Evolutionary conservation across 2,888 invertebrate species (phyloP), one percentile per base, ranked within the genome.

Genomic region (Thera britannica): DNA sequence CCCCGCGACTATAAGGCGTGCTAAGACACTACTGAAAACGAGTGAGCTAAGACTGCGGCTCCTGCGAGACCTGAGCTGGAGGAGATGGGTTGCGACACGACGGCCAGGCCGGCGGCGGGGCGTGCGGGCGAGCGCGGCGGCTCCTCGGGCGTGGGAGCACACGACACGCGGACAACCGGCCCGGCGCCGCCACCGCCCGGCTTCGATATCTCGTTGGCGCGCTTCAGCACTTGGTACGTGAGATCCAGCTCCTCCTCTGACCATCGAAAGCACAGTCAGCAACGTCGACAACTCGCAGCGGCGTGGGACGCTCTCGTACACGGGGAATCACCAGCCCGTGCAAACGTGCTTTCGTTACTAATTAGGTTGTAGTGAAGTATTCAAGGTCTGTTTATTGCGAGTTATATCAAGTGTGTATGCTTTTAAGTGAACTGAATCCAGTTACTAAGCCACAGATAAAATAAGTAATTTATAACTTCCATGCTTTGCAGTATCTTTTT

Each of bases 141-240:
- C 85, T 59, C 58, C 41, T 58, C 63, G 58, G 66, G 51, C 66
- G 60, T 35, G 57, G 68, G 61, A 64, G 71, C 67, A 75, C 90
- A 88, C 77, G 90, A 88, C 87, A 91, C 91, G 78, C 91, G 92
- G 79, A 92, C 92, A 81, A 90, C 88, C 70, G 90, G 90, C 75
- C 90, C 89, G 52, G 62, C 67, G 51, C 90, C 93, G 94, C 88
- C 93, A 94, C 88, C 90, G 83, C 87, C 88, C 83, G 93, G 92
- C 89, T 95, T 95, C 83, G 96, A 95, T 86, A 98, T 97, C 95
- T 98, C 98, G 88, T 97, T 97, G 86, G 98, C 98, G 92, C 98
- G 97, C 95, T 98, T 98, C 95, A 98, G 96, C 90, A 98, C 98
- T 95, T 98, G 98, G 95, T 98, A 98, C 92, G 97, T 97, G 94